phyloP scores from a whole-genome alignment of 2,888 invertebrate species.

The Melieria omissa region DNA sequence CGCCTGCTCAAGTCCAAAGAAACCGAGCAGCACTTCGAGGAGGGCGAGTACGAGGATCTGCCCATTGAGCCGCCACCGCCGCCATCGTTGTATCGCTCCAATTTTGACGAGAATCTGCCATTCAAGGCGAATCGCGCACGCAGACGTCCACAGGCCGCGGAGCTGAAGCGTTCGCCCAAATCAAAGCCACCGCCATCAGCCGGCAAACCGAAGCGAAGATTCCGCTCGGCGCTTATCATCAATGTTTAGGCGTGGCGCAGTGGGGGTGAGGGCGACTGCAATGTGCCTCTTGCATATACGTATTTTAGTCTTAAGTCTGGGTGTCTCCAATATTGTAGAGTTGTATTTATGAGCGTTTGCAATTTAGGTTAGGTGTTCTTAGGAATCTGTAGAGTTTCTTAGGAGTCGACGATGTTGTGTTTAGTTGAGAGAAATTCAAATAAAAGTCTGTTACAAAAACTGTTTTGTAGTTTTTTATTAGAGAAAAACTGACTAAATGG shows the following conservation, averaged over 20 bases:
- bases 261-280: too few relatives aligned
- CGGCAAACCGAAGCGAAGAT: conserved; percentile 55
- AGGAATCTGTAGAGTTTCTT: too few relatives aligned
- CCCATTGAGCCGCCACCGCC: conserved; percentile 47
- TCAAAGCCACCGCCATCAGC: conserved; percentile 33
- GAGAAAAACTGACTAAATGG: too few relatives aligned
- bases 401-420: too few relatives aligned
- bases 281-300: too few relatives aligned
- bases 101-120: conserved; percentile 46
- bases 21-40: conserved; percentile 54
- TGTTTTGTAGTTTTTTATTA: too few relatives aligned
- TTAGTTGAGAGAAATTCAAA: too few relatives aligned
- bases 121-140: conserved; percentile 47
- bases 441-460: too few relatives aligned
- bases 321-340: too few relatives aligned
- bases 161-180: conserved; percentile 51
- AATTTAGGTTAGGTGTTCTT: too few relatives aligned
- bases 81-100: conserved; percentile 43
- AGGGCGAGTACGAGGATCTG: conserved; percentile 51
- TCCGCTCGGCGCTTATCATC: conserved; percentile 59
- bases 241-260: conserved; percentile 49
- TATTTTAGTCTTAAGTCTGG: too few relatives aligned
- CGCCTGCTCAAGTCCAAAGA: conserved; percentile 55
- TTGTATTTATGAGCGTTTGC: too few relatives aligned
- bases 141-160: conserved; percentile 52